Evolutionary conservation across 2,888 invertebrate species (phyloP), one percentile per base, ranked within the genome.

Genomic region (Trichopoda pennipes): DNA sequence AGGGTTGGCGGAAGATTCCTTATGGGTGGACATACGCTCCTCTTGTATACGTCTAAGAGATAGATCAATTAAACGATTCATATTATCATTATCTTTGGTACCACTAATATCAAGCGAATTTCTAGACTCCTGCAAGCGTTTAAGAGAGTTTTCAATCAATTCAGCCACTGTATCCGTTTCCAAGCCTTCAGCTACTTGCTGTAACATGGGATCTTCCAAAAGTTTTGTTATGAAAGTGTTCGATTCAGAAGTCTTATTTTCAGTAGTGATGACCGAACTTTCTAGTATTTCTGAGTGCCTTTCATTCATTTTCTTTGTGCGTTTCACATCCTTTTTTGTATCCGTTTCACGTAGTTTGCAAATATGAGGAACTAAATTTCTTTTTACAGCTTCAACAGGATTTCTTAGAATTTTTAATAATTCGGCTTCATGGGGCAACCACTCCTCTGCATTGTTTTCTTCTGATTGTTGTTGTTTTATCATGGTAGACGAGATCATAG

Each of bases 341-440:
- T 70, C 86, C 1, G 49, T 86, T 83, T 92, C 92, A 85, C 91
- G 88, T 90, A 94, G 94, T 35, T 95, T 95, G 90, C 95, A 95
- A 69, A 95, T 94, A 88, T 95, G 95, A 56, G 95, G 95, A 87
- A 95, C 94, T 84, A 95, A 92, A 90, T 95, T 95, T 85, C 94
- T 92, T 87, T 93, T 93, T 4, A 95, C 94, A 17, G 95, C 95
- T 92, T 95, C 95, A 10, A 95, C 95, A 0, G 95, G 95, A 91
- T 95, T 94, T 84, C 92, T 92, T 51, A 95, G 88, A 83, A 94
- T 92, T 84, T 93, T 92, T 64, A 92, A 91, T 56, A 94, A 90
- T 85, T 94, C 93, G 32, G 90, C 89, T 55, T 91, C 91, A 74
- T 91, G 91, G 4, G 90, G 88, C 49, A 91, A 85, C 64, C 88